Evolutionary conservation across 1,140 invertebrate genomes (phyloP).

Genomic region (Euura saliciscinereae): DNA sequence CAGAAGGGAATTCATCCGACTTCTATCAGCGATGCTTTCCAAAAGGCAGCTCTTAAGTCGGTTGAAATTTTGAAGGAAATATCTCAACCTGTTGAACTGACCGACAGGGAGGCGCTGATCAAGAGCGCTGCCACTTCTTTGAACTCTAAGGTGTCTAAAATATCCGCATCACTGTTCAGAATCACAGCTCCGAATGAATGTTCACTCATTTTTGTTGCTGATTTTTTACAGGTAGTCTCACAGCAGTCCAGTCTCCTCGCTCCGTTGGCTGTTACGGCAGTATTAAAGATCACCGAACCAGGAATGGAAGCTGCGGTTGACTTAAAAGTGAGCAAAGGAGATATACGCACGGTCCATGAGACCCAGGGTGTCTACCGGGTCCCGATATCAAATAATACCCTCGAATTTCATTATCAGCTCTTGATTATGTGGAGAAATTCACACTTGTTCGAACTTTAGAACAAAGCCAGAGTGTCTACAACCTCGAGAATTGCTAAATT

Average conservation of each 20-base stretch:
- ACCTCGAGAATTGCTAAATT: too few relatives aligned
- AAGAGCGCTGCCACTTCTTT: slow-evolving; percentile 97
- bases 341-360: too few relatives aligned
- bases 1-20: slow-evolving; percentile 97
- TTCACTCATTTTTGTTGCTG: slow-evolving; percentile 18
- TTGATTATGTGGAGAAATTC: too few relatives aligned
- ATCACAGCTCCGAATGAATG: background rate
- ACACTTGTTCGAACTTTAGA: background rate
- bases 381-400: too few relatives aligned
- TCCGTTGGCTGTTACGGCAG: slow-evolving; percentile 96
- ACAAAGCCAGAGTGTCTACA: too few relatives aligned
- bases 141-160: slow-evolving; percentile 86
- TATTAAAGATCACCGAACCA: slow-evolving; percentile 79
- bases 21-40: slow-evolving; percentile 95
- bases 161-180: background rate
- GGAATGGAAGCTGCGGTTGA: slow-evolving; percentile 69
- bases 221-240: slow-evolving; percentile 78
- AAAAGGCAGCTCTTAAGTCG: slow-evolving; percentile 85
- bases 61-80: slow-evolving; percentile 87
- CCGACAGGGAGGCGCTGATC: slow-evolving; percentile 85
- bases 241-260: slow-evolving; percentile 95
- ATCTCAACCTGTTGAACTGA: slow-evolving; percentile 85
- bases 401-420: too few relatives aligned
- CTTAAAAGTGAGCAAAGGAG: slow-evolving; percentile 55
- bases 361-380: too few relatives aligned